phyloP scores from a whole-genome alignment of 1,140 invertebrate species.

The Onthophagus taurus region DNA sequence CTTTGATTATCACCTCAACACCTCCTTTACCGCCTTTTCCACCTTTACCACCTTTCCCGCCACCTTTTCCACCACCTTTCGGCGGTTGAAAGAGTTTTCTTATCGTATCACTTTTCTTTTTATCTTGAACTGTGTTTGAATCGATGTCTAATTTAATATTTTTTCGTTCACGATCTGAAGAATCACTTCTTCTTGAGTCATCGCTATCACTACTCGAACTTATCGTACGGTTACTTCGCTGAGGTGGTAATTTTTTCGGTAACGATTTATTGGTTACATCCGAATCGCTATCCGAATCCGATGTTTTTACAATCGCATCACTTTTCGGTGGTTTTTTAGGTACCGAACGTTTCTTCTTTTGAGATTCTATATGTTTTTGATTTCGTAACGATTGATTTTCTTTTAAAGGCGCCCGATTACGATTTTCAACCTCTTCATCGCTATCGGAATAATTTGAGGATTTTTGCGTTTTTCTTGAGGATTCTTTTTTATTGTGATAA shows the following conservation, averaged over 20 bases:
- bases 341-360: constrained; percentile 33
- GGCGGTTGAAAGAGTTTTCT: constrained; percentile 50
- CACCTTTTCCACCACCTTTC: constrained; percentile 44
- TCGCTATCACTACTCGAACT: constrained; percentile 18
- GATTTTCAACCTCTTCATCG: too few species aligned
- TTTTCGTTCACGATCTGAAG: constrained; percentile 15
- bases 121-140: constrained; percentile 48
- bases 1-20: constrained; percentile 34
- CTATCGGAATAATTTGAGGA: not conserved
- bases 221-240: constrained; percentile 6
- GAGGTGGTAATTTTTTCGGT: not conserved
- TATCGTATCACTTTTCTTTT: constrained; percentile 61
- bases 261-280: not conserved
- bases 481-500: constrained; percentile 8
- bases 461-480: constrained; percentile 14
- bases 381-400: constrained; percentile 16
- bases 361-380: constrained; percentile 18
- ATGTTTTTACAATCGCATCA: constrained; percentile 25
- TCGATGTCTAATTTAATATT: constrained; percentile 42
- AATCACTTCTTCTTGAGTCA: constrained; percentile 5
- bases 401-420: constrained; percentile 13
- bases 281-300: constrained; percentile 11
- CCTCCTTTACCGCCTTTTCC: constrained; percentile 45
- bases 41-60: constrained; percentile 47
- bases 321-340: constrained; percentile 22